A percentile compares a stretch with the other conserved stretches of the same genome.
These are phyloP conservation scores for Embidobia sp. DNA, from an alignment of 2,888 invertebrate genomes.

Conservation along the genomic window DNA sequence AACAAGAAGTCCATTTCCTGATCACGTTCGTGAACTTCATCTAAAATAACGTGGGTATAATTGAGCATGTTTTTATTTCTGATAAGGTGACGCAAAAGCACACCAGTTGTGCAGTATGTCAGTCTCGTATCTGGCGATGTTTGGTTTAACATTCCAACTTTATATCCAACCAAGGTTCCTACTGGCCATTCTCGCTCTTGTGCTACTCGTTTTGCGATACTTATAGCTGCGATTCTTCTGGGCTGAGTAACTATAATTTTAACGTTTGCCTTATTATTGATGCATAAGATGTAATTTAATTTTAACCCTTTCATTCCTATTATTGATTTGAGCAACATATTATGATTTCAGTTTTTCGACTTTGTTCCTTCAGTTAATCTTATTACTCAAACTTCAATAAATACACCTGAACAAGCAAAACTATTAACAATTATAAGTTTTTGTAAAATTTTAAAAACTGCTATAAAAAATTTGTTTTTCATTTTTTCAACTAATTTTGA, in stretches of 20 bases:
- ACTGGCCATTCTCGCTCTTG: constrained; percentile 91
- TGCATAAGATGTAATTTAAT: too few relatives aligned
- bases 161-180: constrained; percentile 93
- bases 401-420: too few relatives aligned
- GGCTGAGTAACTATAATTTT: constrained; percentile 92
- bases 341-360: too few relatives aligned
- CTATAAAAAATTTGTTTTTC: too few relatives aligned
- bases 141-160: constrained; percentile 88
- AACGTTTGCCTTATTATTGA: not conserved
- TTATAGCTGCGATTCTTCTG: constrained; percentile 95
- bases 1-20: constrained; percentile 96
- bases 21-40: constrained; percentile 97
- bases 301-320: too few relatives aligned
- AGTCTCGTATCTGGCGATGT: constrained; percentile 88
- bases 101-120: constrained; percentile 94
- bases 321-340: too few relatives aligned
- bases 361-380: too few relatives aligned
- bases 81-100: constrained; percentile 90
- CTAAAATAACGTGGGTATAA: constrained; percentile 94
- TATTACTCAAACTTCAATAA: too few relatives aligned
- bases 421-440: too few relatives aligned
- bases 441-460: too few relatives aligned
- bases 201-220: constrained; percentile 92
- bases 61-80: constrained; percentile 86
- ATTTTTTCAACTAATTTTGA: too few relatives aligned